Conservation (phyloP, 2,113 vertebrate genomes). For the Sula dactylatra region DNA sequence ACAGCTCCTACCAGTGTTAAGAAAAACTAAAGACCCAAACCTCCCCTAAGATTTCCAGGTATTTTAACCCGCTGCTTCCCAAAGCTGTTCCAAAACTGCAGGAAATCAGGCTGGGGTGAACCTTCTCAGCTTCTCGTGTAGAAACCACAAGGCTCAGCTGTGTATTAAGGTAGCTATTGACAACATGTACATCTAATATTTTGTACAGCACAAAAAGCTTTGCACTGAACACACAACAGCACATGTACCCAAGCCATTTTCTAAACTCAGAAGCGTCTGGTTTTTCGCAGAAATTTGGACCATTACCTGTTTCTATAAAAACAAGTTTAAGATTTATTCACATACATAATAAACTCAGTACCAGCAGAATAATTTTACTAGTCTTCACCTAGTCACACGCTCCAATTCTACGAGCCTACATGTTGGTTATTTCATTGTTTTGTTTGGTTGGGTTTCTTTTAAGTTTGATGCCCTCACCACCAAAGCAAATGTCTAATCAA, state of each 20-base stretch:
- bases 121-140: rapidly evolving
- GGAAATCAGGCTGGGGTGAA: rapidly evolving
- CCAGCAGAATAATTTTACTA: not conserved
- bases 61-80: not conserved
- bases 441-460: not conserved
- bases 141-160: not conserved
- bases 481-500: not conserved
- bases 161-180: not conserved
- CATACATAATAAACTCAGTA: not conserved
- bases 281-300: not conserved
- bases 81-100: not conserved
- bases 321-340: not conserved
- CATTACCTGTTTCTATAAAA: not conserved
- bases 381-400: no score
- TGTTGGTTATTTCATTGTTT: rapidly evolving
- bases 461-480: not conserved
- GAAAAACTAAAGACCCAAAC: not conserved
- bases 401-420: not conserved
- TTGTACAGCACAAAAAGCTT: not conserved
- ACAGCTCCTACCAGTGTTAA: rapidly evolving
- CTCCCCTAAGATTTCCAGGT: not conserved
- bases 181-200: rapidly evolving
- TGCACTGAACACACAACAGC: not conserved
- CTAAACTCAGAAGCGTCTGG: not conserved
- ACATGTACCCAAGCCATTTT: not conserved